phyloP scores from a whole-genome alignment of 1,140 invertebrate genomes.

The Caerostris darwini region DNA sequence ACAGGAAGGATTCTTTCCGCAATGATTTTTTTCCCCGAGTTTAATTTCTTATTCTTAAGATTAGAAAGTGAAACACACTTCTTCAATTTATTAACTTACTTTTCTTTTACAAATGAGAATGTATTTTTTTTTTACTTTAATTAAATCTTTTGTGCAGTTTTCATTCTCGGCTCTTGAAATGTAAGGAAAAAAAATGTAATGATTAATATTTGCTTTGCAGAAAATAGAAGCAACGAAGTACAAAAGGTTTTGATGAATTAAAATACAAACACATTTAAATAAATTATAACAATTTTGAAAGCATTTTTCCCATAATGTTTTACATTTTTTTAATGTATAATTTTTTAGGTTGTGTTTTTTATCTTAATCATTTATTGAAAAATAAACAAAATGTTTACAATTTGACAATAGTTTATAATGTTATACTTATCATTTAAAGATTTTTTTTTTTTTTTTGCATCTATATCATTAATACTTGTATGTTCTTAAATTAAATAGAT shows the following conservation, averaged over 20 bases:
- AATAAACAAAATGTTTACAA: too few species aligned
- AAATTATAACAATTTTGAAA: background rate
- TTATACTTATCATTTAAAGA: too few species aligned
- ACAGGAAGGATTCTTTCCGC: background rate
- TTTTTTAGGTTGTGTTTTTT: too few species aligned
- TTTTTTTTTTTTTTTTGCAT: too few species aligned
- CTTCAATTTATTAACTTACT: conserved; percentile 29
- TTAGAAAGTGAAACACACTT: conserved; percentile 32
- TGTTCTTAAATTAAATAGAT: too few species aligned
- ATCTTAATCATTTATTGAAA: too few species aligned
- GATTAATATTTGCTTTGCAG: background rate
- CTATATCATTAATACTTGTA: too few species aligned
- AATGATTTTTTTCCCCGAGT: background rate
- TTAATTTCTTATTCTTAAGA: conserved; percentile 10
- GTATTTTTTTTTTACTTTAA: background rate
- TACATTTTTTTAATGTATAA: background rate
- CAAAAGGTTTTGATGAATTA: background rate
- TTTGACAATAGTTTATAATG: too few species aligned
- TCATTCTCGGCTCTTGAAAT: background rate
- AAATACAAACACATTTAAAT: background rate
- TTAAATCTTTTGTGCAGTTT: conserved; percentile 33
- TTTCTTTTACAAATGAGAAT: conserved; percentile 17
- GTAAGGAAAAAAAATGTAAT: background rate
- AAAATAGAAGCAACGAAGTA: background rate
- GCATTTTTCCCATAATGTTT: background rate